Base-by-base conservation (phyloP, 1,140 invertebrate species). In the Scaptomyza montana region DNA sequence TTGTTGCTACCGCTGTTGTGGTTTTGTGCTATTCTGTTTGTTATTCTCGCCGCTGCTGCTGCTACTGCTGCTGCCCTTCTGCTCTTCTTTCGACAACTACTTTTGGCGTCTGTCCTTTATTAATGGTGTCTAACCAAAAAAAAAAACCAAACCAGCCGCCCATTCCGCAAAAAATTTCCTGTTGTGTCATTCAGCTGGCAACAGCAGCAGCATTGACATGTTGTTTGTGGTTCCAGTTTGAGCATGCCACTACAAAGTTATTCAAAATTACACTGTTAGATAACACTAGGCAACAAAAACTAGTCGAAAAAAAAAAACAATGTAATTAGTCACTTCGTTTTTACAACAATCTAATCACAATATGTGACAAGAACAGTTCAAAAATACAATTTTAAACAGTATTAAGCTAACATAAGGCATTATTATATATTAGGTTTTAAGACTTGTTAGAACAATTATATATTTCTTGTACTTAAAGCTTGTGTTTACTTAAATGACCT, bases 121-220 rank as follows among this genome's bases (percentile, higher is more conserved):
- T 87, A 87, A 89, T 89, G 73, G 69, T 79, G 63, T 86, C 81
- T 75, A 85, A 85, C 82, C 81, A 55, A 75, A 61, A 43, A 33
- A 3, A 5, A 33, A 0, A 33, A 30, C 4, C 30, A 78, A 85
- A 57, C 41, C 59, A 55, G 47, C 43, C 54, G 59, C 63, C 63
- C 64, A 63, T 77, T 54, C 46, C 33, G 2, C 8, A 2, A 6
- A 59, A 39, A 74, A 77, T 75, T 46, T 71, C 45, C 60, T 74
- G 74, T 77, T 80, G 65, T 86, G 70, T 56, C 64, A 60, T 61
- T 67, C 70, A 61, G 43, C 49, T 68, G 64, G 50, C 64, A 54
- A 7, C 30, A 9, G 33, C 33, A 36, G 33, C 33, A 36, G 50
- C 56, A 67, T 66, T 71, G 68, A 71, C 62, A 60, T 67, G 69